phyloP scores from a whole-genome alignment of 2,797 vertebrate species.

The Diplodus sargus region DNA sequence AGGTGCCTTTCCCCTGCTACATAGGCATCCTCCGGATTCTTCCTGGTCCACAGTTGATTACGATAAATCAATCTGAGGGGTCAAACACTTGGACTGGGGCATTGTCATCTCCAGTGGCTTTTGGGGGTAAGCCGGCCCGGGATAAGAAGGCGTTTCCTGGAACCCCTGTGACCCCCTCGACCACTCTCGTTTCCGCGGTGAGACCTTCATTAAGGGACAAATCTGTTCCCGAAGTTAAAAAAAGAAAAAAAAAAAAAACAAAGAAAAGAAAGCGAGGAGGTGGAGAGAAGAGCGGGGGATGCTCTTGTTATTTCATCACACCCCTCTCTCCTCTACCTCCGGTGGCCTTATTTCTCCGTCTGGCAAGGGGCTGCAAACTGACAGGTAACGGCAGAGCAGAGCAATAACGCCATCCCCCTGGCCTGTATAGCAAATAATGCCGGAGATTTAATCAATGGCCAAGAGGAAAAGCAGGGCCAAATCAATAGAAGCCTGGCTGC shows the following conservation, averaged over 20 bases:
- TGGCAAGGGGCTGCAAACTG: slow-evolving; percentile 63
- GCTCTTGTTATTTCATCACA: slow-evolving; percentile 73
- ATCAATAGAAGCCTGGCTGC: slow-evolving; percentile 81
- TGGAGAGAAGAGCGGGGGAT: slow-evolving; percentile 27
- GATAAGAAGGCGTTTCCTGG: slow-evolving; percentile 69
- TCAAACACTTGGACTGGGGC: slow-evolving; percentile 81
- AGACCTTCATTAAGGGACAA: slow-evolving; percentile 81
- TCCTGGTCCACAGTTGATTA: slow-evolving; percentile 84
- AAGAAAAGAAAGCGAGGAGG: slow-evolving; percentile 6
- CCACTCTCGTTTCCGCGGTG: slow-evolving; percentile 73
- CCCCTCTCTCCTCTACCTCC: slow-evolving; percentile 62
- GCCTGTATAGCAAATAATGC: slow-evolving; percentile 80
- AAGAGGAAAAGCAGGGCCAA: slow-evolving; percentile 78
- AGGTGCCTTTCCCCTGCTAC: slow-evolving; percentile 85
- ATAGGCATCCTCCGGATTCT: slow-evolving; percentile 79
- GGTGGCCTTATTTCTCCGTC: slow-evolving; percentile 70
- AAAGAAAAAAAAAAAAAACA: slow-evolving; percentile 33
- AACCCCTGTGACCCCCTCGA: slow-evolving; percentile 67
- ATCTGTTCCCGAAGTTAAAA: slow-evolving; percentile 62
- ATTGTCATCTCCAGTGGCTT: slow-evolving; percentile 73
- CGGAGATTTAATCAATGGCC: slow-evolving; percentile 84
- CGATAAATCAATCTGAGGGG: slow-evolving; percentile 86
- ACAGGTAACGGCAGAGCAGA: slow-evolving; percentile 71
- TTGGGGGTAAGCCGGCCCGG: slow-evolving; percentile 54
- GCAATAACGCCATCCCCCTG: slow-evolving; percentile 74